These are phyloP conservation scores for Drosophila histrio DNA, from an alignment of 2,888 invertebrate species.

Conservation along the genomic window DNA sequence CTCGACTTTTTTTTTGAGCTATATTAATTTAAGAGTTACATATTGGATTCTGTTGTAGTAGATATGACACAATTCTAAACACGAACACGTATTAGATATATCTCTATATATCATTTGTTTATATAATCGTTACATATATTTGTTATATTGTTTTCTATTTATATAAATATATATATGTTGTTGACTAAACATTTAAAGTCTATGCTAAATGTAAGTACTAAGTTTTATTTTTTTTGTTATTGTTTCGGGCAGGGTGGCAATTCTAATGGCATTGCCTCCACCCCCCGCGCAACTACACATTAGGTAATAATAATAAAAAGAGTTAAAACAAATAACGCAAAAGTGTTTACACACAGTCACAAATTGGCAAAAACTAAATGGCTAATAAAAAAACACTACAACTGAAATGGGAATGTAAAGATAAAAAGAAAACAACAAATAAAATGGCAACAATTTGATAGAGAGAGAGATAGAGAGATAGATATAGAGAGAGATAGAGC, in stretches of 20 bases:
- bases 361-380: slow-evolving; percentile 35
- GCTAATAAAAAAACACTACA: slow-evolving; percentile 42
- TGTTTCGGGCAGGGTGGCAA: slow-evolving; percentile 23
- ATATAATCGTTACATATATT: slow-evolving; percentile 33
- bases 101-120: slow-evolving; percentile 22
- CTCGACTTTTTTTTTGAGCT: slow-evolving; percentile 48
- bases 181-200: slow-evolving; percentile 65
- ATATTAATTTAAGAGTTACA: slow-evolving; percentile 43
- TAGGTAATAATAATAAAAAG: slow-evolving; percentile 19
- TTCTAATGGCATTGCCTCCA: slow-evolving; percentile 33
- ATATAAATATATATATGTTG: slow-evolving; percentile 26
- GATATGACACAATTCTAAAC: slow-evolving; percentile 67
- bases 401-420: slow-evolving; percentile 8
- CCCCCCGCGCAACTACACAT: slow-evolving; percentile 42
- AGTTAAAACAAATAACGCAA: slow-evolving; percentile 30
- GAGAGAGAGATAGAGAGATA: background rate
- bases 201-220: slow-evolving; percentile 61
- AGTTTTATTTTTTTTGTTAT: slow-evolving; percentile 17
- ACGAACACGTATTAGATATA: slow-evolving; percentile 59
- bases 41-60: slow-evolving; percentile 42
- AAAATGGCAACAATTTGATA: background rate
- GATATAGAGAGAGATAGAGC: slow-evolving; percentile 10
- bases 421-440: slow-evolving; percentile 1
- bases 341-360: slow-evolving; percentile 57
- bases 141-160: slow-evolving; percentile 36